Conservation (phyloP, 2,113 vertebrate species). For the Microcebus murinus region DNA sequence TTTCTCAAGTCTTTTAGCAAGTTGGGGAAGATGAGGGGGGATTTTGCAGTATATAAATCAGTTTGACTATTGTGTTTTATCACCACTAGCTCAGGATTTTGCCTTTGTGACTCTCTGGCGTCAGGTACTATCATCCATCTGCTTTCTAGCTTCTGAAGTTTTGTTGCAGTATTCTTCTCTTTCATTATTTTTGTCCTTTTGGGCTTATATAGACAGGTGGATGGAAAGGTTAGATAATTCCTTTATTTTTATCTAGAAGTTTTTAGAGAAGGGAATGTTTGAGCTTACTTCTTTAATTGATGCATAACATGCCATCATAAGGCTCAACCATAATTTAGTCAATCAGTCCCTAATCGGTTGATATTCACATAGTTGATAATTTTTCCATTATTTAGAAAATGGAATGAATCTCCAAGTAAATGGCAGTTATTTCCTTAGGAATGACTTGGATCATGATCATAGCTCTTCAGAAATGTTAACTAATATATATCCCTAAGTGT, state of each 20-base stretch:
- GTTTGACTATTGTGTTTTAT: conserved; percentile 3
- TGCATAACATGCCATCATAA: not conserved
- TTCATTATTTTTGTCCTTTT: conserved; percentile 5
- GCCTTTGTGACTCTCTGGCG: not conserved
- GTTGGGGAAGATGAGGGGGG: not conserved
- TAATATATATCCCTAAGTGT: not conserved
- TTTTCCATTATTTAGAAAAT: conserved; percentile 51
- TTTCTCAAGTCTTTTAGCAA: conserved; percentile 9
- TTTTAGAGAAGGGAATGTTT: conserved; percentile 17
- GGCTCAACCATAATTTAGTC: conserved; percentile 9
- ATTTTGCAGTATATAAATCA: not conserved
- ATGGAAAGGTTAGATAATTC: not conserved
- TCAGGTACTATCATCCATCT: not conserved
- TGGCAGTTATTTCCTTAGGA: conserved; percentile 33
- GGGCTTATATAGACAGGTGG: not conserved
- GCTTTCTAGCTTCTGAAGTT: not conserved
- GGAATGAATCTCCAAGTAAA: conserved; percentile 33
- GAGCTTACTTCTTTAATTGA: conserved; percentile 18
- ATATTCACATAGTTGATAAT: conserved; percentile 21
- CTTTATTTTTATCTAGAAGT: conserved; percentile 12
- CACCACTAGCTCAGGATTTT: not conserved
- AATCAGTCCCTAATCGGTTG: not conserved
- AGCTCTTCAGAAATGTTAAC: conserved; percentile 40
- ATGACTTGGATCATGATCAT: not conserved
- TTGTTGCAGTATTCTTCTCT: not conserved